These are phyloP conservation scores for Apogon hyalosoma DNA, from an alignment of 2,797 vertebrate species.

Conservation along the genomic window DNA sequence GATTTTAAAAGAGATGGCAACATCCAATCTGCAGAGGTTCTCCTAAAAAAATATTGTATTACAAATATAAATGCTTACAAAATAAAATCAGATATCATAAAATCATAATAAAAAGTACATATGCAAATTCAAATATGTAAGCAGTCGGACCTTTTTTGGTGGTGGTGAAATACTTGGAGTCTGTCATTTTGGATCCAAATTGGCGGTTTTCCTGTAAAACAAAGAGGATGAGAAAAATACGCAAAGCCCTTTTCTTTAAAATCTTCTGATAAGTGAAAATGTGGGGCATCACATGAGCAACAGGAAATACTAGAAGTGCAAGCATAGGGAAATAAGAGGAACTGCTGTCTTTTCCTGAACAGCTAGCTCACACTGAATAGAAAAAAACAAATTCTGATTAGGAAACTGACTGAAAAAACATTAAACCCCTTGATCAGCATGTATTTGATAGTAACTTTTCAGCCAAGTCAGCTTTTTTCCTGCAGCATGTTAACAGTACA, in stretches of 20 bases:
- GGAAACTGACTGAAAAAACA: conserved; percentile 27
- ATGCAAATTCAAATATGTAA: background rate
- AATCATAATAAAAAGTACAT: background rate
- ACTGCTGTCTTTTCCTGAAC: conserved; percentile 62
- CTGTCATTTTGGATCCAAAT: conserved; percentile 94
- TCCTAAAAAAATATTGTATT: too few species aligned
- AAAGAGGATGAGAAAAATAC: conserved; percentile 37
- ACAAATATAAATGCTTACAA: too few species aligned
- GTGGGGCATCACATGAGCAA: conserved; percentile 37
- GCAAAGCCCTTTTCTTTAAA: background rate
- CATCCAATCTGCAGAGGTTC: too few species aligned
- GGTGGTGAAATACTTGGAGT: conserved; percentile 99
- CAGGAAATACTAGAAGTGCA: conserved; percentile 79
- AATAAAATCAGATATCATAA: background rate
- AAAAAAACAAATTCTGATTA: conserved; percentile 61
- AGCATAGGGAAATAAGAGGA: conserved; percentile 74
- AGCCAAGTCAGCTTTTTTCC: conserved; percentile 1
- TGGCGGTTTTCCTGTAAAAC: conserved; percentile 84
- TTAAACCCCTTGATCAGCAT: conserved; percentile 50
- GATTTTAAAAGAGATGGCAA: too few species aligned
- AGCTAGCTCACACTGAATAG: conserved; percentile 27
- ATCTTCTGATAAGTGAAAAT: conserved; percentile 50
- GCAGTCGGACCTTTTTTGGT: conserved; percentile 94
- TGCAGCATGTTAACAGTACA: conserved; percentile 15
- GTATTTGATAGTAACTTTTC: conserved; percentile 13